Evolutionary conservation across 1,140 invertebrate species (phyloP).

Genomic region (Manduca sexta): DNA sequence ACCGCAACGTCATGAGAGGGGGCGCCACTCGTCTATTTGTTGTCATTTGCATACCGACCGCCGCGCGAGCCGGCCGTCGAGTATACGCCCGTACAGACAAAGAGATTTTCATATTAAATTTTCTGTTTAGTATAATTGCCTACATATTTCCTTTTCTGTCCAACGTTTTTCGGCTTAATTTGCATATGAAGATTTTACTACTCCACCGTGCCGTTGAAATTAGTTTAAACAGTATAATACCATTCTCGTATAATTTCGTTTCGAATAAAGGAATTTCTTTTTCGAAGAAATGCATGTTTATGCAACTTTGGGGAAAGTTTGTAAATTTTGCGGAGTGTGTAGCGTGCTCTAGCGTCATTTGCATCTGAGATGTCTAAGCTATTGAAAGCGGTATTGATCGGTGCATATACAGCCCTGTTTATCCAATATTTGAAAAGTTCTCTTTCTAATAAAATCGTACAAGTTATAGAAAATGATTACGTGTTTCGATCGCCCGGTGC

Average conservation of each 20-base stretch:
- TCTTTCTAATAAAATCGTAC: slow-evolving; percentile 14
- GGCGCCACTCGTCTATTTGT: slow-evolving; percentile 46
- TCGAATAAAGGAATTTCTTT: not conserved
- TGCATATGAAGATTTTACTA: slow-evolving; percentile 24
- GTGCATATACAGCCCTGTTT: slow-evolving; percentile 28
- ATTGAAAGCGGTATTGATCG: slow-evolving; percentile 18
- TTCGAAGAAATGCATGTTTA: too few relatives aligned
- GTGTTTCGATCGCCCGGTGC: slow-evolving; percentile 14
- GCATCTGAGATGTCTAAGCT: slow-evolving; percentile 28
- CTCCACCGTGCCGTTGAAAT: not conserved
- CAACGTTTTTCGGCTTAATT: slow-evolving; percentile 26
- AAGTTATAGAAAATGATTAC: slow-evolving; percentile 38
- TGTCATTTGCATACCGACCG: slow-evolving; percentile 50
- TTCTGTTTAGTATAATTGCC: slow-evolving; percentile 59
- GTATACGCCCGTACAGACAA: slow-evolving; percentile 30
- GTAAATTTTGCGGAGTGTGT: too few relatives aligned
- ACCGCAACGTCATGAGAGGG: slow-evolving; percentile 5
- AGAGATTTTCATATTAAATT: slow-evolving; percentile 65
- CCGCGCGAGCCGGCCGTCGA: slow-evolving; percentile 18
- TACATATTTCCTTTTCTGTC: slow-evolving; percentile 38
- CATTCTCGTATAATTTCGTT: not conserved
- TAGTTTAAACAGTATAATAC: not conserved
- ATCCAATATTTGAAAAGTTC: slow-evolving; percentile 28
- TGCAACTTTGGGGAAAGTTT: too few relatives aligned
- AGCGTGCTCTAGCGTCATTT: too few relatives aligned